Evolutionary conservation across 2,888 invertebrate species (phyloP), one percentile per base, ranked within the genome.

Genomic region (Colletes collaris): DNA sequence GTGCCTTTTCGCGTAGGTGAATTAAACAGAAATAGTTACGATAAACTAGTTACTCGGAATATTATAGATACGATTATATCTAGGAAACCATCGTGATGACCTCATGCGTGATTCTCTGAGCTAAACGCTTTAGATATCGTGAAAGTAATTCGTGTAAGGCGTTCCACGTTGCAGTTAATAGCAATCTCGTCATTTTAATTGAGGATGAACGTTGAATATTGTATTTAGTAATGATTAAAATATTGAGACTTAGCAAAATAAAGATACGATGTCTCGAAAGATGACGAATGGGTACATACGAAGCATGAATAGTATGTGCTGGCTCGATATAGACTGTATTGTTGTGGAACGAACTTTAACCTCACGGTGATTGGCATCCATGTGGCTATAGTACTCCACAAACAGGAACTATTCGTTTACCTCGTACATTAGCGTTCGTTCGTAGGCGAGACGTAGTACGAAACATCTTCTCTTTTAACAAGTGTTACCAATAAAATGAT

Each of bases 261-360:
- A 27, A 19, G 11, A 10, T 4, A 5, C 49, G 6, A 10, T 3
- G n/a, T 46, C n/a, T 67, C 49, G 49, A 49, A 8, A 27, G 49
- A 49, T 49, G 1, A 3, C 1, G 11, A 11, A 49, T 49, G 13
- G 2, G 46, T 46, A 11, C 60, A 40, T 11, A 70, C 37, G 16
- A 6, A 19, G 52, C 16, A 52, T 8, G 13, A 11, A 44, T 7
- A 27, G n/a, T 55, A 35, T 59, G 37, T 4, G 56, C 0, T 16
- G 11, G 44, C 59, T 49, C 40, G 40, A 40, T 40, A 40, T 40
- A 40, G 40, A 40, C 4, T 40, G 40, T 40, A 66, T 69, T 67
- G 53, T 60, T 44, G 10, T 59, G 5, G 4, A n/a, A 16, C 13
- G 60, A 70, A 67, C 70, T 81, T 76, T 53, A 58, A 76, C 50